Evolutionary conservation across 2,797 vertebrate species (phyloP).

Genomic region (Sebastes ruberrimus): DNA sequence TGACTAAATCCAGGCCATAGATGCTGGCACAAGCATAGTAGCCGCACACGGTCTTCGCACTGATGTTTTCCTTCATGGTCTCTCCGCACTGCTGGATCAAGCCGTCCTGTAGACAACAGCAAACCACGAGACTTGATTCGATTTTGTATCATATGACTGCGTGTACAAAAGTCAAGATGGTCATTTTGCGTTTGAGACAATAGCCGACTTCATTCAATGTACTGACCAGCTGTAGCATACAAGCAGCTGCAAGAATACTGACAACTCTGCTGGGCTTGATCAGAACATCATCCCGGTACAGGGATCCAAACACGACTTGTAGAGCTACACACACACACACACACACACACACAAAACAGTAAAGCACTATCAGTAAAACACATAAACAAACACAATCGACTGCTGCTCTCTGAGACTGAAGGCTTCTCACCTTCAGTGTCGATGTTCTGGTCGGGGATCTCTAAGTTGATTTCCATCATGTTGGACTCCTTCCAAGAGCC

Average conservation of each 20-base stretch:
- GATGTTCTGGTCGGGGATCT: constrained; percentile 98
- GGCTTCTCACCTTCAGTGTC: constrained; percentile 91
- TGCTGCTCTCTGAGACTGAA: background rate
- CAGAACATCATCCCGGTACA: constrained; percentile 96
- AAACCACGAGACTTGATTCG: background rate
- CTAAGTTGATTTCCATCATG: constrained; percentile 94
- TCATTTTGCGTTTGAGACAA: background rate
- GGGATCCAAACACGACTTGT: constrained; percentile 96
- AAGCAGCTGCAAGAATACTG: constrained; percentile 94
- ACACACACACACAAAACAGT: background rate
- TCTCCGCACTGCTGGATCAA: constrained; percentile 98
- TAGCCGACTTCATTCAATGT: background rate
- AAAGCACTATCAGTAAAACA: background rate
- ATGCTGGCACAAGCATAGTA: constrained; percentile 91
- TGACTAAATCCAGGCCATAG: constrained; percentile 95
- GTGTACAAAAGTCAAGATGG: background rate
- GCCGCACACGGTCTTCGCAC: constrained; percentile 91
- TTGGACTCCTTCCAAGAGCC: constrained; percentile 98
- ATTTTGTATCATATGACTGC: background rate
- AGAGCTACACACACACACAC: constrained; percentile 82
- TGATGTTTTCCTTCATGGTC: constrained; percentile 98
- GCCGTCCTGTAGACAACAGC: constrained; percentile 85
- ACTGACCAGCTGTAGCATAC: constrained; percentile 98
- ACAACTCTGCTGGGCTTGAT: constrained; percentile 95
- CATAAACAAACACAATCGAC: background rate